A percentile compares a stretch with the other conserved stretches of the same genome.
Conservation (phyloP, 2,888 invertebrate species). For the Pollenia amentaria region DNA sequence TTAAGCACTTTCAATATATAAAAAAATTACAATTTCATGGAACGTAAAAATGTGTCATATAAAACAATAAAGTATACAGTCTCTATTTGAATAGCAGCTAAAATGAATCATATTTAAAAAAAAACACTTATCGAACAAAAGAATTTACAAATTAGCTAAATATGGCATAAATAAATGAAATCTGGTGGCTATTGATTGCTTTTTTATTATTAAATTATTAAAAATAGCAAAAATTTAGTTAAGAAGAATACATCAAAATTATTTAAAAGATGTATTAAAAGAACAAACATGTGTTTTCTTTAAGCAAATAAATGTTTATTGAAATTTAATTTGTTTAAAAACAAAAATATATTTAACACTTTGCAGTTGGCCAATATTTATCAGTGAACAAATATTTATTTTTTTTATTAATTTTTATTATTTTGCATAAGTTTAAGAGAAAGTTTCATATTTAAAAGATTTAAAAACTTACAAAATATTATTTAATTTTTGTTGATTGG, state of each 20-base stretch:
- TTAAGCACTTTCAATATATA: background rate
- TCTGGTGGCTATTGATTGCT: background rate
- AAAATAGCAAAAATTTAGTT: background rate
- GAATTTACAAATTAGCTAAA: conserved; percentile 2
- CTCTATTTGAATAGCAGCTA: conserved; percentile 3
- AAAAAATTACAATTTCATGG: conserved; percentile 29
- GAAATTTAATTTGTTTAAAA: no score
- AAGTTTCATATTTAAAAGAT: no score
- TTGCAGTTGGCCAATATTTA: no score
- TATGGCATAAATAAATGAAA: background rate
- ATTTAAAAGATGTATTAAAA: no score
- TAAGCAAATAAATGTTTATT: no score
- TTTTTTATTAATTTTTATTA: no score
- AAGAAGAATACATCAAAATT: no score
- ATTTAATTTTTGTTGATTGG: background rate
- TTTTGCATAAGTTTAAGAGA: no score
- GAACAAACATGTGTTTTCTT: background rate
- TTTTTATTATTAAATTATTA: background rate
- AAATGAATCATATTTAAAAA: conserved; percentile 54
- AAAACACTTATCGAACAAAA: conserved; percentile 14
- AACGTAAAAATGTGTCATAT: conserved; percentile 49
- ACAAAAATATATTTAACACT: no score
- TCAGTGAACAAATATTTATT: no score
- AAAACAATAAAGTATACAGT: background rate
- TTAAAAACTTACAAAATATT: conserved; percentile 30